Conservation (phyloP, 2,113 vertebrate genomes). For the Rhabdornis inornatus region DNA sequence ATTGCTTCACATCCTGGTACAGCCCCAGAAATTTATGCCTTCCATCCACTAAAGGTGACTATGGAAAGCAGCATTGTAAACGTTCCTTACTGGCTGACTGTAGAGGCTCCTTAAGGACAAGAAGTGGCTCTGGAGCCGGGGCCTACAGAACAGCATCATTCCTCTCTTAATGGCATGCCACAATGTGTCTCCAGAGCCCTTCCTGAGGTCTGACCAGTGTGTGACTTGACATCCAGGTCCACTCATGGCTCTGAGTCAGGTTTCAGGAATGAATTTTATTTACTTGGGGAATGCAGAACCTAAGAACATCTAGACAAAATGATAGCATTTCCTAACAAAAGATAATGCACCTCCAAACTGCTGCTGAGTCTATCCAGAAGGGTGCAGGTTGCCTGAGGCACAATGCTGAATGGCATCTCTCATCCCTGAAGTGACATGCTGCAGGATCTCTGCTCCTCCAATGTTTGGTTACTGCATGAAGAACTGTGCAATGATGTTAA, state of each 20-base stretch:
- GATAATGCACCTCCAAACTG: neutral
- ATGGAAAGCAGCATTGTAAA: neutral
- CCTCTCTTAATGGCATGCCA: neutral
- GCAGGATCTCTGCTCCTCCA: neutral
- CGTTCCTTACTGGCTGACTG: neutral
- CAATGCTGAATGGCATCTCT: neutral
- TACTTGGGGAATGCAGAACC: neutral
- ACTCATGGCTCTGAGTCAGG: neutral
- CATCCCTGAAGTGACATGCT: neutral
- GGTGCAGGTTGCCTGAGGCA: neutral
- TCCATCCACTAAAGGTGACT: neutral
- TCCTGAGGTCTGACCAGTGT: neutral
- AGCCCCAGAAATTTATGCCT: neutral
- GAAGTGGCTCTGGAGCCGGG: neutral
- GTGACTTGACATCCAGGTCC: neutral
- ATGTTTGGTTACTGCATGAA: neutral
- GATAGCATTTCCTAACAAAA: neutral
- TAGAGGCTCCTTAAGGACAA: neutral
- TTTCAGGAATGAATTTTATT: neutral
- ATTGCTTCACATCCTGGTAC: neutral
- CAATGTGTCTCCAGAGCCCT: neutral
- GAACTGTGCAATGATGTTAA: neutral
- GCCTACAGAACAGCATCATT: neutral
- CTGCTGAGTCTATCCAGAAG: neutral
- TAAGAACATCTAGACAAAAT: neutral